These are phyloP conservation scores for Orchestia grillus DNA, from an alignment of 1,140 invertebrate species.

Conservation along the genomic window DNA sequence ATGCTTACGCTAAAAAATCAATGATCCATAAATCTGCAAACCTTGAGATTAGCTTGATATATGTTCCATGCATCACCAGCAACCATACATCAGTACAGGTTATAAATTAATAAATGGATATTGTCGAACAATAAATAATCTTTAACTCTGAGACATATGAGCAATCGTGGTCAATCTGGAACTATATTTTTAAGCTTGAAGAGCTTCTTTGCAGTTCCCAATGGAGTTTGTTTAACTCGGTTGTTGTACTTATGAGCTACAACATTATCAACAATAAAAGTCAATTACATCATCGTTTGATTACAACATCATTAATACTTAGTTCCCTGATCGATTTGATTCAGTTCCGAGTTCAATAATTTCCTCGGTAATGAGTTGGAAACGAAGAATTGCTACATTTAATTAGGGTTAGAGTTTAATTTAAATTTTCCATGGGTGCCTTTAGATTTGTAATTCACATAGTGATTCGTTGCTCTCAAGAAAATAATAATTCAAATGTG, in stretches of 20 bases:
- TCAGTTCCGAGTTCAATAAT: too few species aligned
- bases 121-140: constrained; percentile 29
- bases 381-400: too few species aligned
- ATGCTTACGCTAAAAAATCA: constrained; percentile 43
- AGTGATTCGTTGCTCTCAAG: too few species aligned
- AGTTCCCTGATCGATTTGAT: too few species aligned
- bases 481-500: too few species aligned
- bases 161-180: constrained; percentile 23
- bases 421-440: too few species aligned
- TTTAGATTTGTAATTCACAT: too few species aligned
- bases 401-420: too few species aligned
- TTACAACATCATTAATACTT: too few species aligned
- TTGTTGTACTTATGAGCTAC: neutral
- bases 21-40: constrained; percentile 42
- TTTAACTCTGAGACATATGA: neutral
- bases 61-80: constrained; percentile 49
- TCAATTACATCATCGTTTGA: neutral
- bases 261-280: neutral
- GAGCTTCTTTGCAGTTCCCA: neutral
- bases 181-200: neutral
- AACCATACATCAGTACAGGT: constrained; percentile 45
- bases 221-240: neutral
- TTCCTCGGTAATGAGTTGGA: too few species aligned
- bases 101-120: constrained; percentile 55
- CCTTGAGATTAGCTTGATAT: constrained; percentile 40